Percentiles rank a stretch among this genome's conserved stretches.
Evolutionary conservation across 2,797 vertebrate species (phyloP).

Genomic region (Enteromius radiatus): DNA sequence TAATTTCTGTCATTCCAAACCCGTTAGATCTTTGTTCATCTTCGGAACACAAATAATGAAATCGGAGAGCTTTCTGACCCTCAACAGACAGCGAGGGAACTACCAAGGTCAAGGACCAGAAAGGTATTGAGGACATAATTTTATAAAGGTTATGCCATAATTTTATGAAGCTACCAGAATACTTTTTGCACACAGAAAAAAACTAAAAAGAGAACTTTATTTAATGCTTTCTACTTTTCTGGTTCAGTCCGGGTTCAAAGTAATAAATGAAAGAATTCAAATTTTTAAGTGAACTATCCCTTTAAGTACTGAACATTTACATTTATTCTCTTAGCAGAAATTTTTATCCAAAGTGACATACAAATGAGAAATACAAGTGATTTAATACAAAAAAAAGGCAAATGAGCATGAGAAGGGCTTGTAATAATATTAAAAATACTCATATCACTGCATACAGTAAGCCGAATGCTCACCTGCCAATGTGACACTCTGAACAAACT

Average conservation of each 20-base stretch:
- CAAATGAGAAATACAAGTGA: neutral
- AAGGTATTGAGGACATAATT: neutral
- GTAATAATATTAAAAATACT: neutral
- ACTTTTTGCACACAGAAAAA: neutral
- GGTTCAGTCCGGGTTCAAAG: neutral
- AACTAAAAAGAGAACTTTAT: neutral
- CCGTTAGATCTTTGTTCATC: neutral
- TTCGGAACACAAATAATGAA: neutral
- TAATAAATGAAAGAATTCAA: neutral
- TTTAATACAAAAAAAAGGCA: neutral
- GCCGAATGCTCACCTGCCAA: constrained; percentile 1
- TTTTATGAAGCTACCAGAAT: neutral
- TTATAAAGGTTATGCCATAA: too few relatives aligned
- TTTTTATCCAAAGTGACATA: neutral
- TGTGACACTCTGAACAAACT: constrained; percentile 18
- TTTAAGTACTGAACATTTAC: neutral
- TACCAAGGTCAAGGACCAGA: neutral
- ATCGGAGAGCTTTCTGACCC: neutral
- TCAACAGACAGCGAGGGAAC: neutral
- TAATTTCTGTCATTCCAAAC: neutral
- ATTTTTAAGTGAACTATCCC: neutral
- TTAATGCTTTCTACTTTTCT: neutral
- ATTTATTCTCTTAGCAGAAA: neutral
- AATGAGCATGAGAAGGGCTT: neutral
- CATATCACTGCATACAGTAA: neutral